Evolutionary conservation across 2,888 invertebrate species (phyloP).

Genomic region (Himalopsyche anomala): DNA sequence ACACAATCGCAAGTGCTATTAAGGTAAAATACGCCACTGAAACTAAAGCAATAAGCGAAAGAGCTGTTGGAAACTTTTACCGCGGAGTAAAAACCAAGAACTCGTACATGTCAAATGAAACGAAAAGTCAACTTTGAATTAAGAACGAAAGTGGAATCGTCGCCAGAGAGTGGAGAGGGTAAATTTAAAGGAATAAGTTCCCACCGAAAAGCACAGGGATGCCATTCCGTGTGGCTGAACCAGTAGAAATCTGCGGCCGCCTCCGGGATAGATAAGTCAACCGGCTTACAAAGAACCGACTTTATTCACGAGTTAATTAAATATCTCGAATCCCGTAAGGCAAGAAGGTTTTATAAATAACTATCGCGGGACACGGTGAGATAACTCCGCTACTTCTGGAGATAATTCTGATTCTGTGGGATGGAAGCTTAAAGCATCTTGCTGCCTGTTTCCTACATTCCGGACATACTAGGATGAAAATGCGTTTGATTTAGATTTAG

Average conservation of each 20-base stretch:
- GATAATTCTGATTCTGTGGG: constrained; percentile 38
- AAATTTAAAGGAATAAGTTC: constrained; percentile 62
- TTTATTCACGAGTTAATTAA: constrained; percentile 65
- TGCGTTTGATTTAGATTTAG: background rate
- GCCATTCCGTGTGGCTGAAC: constrained; percentile 63
- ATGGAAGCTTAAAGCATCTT: constrained; percentile 29
- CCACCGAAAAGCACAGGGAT: constrained; percentile 52
- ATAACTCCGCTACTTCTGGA: constrained; percentile 8
- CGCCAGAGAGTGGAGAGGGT: constrained; percentile 47
- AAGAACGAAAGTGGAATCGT: constrained; percentile 58
- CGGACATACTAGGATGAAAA: background rate
- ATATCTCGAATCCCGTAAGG: constrained; percentile 63
- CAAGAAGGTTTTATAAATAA: constrained; percentile 64
- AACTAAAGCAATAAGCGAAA: constrained; percentile 22
- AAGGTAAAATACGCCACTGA: constrained; percentile 24
- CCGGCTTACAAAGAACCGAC: constrained; percentile 65
- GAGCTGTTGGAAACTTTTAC: constrained; percentile 20
- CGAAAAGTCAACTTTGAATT: constrained; percentile 61
- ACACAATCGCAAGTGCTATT: too few species aligned
- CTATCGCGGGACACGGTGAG: constrained; percentile 47
- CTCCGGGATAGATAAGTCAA: constrained; percentile 61
- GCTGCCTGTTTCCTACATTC: constrained; percentile 14
- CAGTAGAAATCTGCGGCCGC: constrained; percentile 55
- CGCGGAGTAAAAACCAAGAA: constrained; percentile 39
- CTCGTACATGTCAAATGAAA: constrained; percentile 47